Percentiles rank a stretch among this genome's conserved stretches.
phyloP scores from a whole-genome alignment of 2,797 vertebrate genomes.

The Synanceia verrucosa region DNA sequence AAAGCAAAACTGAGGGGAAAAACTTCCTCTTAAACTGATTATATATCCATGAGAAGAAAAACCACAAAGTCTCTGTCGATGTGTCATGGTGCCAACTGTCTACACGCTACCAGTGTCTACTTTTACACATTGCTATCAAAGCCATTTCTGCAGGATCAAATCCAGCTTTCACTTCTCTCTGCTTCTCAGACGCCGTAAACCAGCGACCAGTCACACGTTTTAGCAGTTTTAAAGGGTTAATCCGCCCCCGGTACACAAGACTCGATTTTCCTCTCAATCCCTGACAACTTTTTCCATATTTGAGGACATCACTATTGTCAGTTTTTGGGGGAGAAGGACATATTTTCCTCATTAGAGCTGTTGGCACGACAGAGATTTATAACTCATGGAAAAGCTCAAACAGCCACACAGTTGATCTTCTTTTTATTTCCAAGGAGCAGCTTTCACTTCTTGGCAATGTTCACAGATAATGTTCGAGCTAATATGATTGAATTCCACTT shows the following conservation, averaged over 20 bases:
- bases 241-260: conserved; percentile 26
- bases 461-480: conserved; percentile 1
- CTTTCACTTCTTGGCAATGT: not conserved
- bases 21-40: conserved; percentile 82
- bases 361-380: conserved; percentile 39
- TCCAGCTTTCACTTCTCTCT: conserved; percentile 40
- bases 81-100: conserved; percentile 75
- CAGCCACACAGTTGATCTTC: conserved; percentile 20
- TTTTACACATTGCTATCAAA: conserved; percentile 78
- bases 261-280: conserved; percentile 50
- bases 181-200: conserved; percentile 3
- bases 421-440: conserved; percentile 39
- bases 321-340: conserved; percentile 48
- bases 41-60: conserved; percentile 80
- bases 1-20: conserved; percentile 75
- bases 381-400: conserved; percentile 51
- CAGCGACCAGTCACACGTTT: not conserved
- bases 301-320: conserved; percentile 45
- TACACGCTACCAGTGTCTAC: conserved; percentile 78
- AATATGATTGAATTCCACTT: not conserved
- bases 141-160: conserved; percentile 48
- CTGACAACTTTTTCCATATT: conserved; percentile 43
- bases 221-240: conserved; percentile 38
- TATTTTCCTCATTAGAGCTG: conserved; percentile 63
- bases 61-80: conserved; percentile 70